phyloP scores from a whole-genome alignment of 2,797 vertebrate genomes.

The Loriculus beryllinus region DNA sequence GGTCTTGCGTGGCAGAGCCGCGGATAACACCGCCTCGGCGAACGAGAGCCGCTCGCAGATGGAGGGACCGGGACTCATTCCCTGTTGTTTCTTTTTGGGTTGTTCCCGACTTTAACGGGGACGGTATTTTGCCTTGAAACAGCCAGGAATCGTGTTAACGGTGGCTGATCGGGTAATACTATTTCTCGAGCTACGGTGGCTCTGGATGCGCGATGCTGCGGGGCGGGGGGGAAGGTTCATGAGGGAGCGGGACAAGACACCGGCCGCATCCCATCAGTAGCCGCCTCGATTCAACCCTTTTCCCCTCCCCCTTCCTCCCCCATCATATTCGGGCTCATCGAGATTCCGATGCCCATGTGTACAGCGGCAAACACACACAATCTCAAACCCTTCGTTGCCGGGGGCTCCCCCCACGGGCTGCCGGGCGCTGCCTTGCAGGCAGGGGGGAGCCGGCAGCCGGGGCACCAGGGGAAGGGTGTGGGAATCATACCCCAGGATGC shows the following conservation, averaged over 20 bases:
- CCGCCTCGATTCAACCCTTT: background rate
- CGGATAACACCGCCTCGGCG: background rate
- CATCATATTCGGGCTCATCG: background rate
- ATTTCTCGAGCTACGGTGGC: background rate
- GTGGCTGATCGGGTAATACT: background rate
- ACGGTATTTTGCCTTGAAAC: background rate
- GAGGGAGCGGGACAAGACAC: background rate
- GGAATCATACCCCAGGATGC: background rate
- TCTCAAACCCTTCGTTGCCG: background rate
- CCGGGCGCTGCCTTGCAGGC: background rate
- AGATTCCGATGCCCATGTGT: background rate
- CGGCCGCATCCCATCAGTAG: background rate
- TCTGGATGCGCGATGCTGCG: background rate
- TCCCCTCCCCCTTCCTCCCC: no score
- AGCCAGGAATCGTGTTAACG: background rate
- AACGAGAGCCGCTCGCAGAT: background rate
- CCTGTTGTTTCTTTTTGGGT: background rate
- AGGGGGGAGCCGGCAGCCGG: background rate
- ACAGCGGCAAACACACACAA: background rate
- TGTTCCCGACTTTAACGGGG: background rate
- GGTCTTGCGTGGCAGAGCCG: background rate
- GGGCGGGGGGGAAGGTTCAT: background rate
- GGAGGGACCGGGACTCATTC: background rate
- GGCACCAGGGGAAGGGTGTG: background rate
- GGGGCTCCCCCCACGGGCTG: background rate